Percentiles rank a stretch among this genome's conserved stretches.
phyloP scores from a whole-genome alignment of 1,140 invertebrate genomes.

The Spodoptera litura region DNA sequence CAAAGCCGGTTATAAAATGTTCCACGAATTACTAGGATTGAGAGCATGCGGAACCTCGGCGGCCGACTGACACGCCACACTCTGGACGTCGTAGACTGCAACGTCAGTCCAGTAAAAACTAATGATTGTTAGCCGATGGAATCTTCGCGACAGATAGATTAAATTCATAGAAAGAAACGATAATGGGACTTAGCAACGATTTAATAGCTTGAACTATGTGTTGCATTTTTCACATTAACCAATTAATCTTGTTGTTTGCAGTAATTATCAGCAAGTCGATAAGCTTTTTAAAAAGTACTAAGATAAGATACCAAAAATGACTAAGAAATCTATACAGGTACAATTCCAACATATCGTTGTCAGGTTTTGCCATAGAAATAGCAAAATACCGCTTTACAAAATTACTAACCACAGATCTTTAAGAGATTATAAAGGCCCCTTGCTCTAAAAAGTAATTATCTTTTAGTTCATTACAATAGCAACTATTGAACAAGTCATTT shows the following conservation, averaged over 20 bases:
- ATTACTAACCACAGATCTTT: too few relatives aligned
- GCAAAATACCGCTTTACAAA: too few relatives aligned
- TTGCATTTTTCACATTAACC: constrained; percentile 4
- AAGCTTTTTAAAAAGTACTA: too few relatives aligned
- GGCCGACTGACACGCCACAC: constrained; percentile 65
- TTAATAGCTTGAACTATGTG: constrained; percentile 3
- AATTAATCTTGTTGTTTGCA: background rate
- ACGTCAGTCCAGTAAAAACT: constrained; percentile 44
- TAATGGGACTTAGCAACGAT: constrained; percentile 28
- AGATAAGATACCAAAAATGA: too few relatives aligned
- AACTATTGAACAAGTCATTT: background rate
- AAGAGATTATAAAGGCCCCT: too few relatives aligned
- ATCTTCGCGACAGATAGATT: constrained; percentile 15
- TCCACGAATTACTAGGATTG: constrained; percentile 61
- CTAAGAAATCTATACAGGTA: too few relatives aligned
- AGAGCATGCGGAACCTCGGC: constrained; percentile 62
- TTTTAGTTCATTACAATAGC: background rate
- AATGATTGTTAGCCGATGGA: constrained; percentile 41
- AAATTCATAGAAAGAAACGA: constrained; percentile 32
- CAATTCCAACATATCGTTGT: too few relatives aligned
- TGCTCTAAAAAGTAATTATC: too few relatives aligned
- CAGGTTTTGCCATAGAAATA: too few relatives aligned
- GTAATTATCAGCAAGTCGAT: background rate
- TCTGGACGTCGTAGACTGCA: constrained; percentile 44
- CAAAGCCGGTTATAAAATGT: constrained; percentile 53